Conservation (phyloP, 2,888 invertebrate genomes). For the Lasius fuliginosus region DNA sequence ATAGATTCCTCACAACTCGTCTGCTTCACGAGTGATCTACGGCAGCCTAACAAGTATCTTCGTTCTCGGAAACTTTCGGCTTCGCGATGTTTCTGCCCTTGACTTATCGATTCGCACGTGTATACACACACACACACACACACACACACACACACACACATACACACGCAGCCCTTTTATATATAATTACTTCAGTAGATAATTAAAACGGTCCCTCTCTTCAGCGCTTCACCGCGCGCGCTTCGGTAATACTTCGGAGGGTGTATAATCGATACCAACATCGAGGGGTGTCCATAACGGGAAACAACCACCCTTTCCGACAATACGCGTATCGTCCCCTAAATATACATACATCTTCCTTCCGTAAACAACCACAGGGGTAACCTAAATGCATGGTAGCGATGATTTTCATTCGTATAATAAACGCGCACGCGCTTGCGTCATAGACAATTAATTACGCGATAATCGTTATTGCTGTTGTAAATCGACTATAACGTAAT, state of each 20-base stretch:
- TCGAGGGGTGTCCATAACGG: slow-evolving; percentile 80
- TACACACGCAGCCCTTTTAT: slow-evolving; percentile 68
- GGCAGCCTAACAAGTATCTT: slow-evolving; percentile 16
- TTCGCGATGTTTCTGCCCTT: slow-evolving; percentile 55
- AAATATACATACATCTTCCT: slow-evolving; percentile 65
- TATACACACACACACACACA: neutral
- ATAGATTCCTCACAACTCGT: neutral
- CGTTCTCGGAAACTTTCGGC: slow-evolving; percentile 33
- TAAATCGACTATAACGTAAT: neutral
- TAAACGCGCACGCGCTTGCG: slow-evolving; percentile 7
- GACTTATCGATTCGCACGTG: slow-evolving; percentile 69
- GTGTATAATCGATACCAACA: slow-evolving; percentile 84
- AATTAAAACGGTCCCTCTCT: slow-evolving; percentile 78
- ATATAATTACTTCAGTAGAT: slow-evolving; percentile 80
- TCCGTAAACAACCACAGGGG: slow-evolving; percentile 67
- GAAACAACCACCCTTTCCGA: slow-evolving; percentile 73
- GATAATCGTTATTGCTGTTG: neutral
- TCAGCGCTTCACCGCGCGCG: slow-evolving; percentile 69
- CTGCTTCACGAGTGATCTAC: neutral
- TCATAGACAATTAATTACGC: slow-evolving; percentile 31
- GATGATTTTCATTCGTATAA: slow-evolving; percentile 43
- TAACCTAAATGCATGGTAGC: slow-evolving; percentile 62
- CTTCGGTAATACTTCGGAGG: slow-evolving; percentile 66
- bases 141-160: slow-evolving; percentile 13
- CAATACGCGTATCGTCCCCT: slow-evolving; percentile 66